phyloP scores from a whole-genome alignment of 2,113 vertebrate species.

The Gymnarchus niloticus region DNA sequence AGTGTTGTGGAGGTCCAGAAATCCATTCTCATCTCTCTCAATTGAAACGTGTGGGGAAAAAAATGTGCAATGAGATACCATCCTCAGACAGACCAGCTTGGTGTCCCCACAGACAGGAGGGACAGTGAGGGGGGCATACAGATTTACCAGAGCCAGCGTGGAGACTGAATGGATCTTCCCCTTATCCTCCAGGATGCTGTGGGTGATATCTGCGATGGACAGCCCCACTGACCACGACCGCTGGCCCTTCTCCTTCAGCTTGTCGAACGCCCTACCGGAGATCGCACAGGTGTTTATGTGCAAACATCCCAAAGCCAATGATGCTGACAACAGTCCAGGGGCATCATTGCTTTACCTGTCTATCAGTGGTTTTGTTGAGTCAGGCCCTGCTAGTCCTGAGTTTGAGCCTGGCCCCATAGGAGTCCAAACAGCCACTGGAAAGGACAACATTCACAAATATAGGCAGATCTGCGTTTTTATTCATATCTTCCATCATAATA shows the following conservation, averaged over 20 bases:
- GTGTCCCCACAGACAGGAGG: not conserved
- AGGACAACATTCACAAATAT: not conserved
- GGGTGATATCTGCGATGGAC: constrained; percentile 82
- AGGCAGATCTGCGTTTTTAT: not conserved
- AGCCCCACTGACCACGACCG: constrained; percentile 89
- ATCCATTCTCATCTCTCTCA: not conserved
- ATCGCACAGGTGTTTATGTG: not conserved
- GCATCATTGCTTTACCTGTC: constrained; percentile 65
- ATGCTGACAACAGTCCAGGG: too few species aligned
- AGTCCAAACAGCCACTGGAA: constrained; percentile 75
- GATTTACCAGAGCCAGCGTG: constrained; percentile 78
- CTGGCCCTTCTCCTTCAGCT: constrained; percentile 79
- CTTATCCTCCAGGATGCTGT: constrained; percentile 77
- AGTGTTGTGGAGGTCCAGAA: not conserved
- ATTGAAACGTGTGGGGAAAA: not conserved
- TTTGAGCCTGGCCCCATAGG: constrained; percentile 36
- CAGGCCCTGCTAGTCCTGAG: constrained; percentile 49
- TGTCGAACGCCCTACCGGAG: constrained; percentile 73
- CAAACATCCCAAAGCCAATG: not conserved
- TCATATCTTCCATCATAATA: not conserved
- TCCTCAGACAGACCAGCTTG: not conserved
- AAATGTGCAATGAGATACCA: not conserved
- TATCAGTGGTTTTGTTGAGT: constrained; percentile 66
- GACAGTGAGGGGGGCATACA: not conserved
- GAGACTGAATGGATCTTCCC: constrained; percentile 82